phyloP scores from a whole-genome alignment of 2,888 invertebrate genomes.

The Nemapogon koenigi region DNA sequence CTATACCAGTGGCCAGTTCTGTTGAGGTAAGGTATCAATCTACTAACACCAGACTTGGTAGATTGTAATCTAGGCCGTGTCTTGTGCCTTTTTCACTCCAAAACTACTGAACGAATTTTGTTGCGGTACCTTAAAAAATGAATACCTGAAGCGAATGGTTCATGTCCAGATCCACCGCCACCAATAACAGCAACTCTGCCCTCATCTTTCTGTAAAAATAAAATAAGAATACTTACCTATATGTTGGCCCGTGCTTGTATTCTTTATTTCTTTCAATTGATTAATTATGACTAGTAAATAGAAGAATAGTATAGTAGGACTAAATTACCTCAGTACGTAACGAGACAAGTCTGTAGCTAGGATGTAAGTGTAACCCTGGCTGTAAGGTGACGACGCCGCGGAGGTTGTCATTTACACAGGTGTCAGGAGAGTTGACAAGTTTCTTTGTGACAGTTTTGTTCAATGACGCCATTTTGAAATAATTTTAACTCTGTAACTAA shows the following conservation, averaged over 20 bases:
- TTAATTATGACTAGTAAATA: not conserved
- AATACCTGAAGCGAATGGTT: constrained; percentile 68
- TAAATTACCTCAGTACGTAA: constrained; percentile 44
- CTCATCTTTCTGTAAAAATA: constrained; percentile 38
- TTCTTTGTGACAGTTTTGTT: constrained; percentile 44
- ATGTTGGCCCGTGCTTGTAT: no score
- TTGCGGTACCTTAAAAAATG: no score
- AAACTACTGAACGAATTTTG: no score
- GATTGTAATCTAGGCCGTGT: no score
- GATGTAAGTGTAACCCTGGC: constrained; percentile 52
- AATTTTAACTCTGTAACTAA: no score
- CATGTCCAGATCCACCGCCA: constrained; percentile 87
- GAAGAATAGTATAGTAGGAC: not conserved
- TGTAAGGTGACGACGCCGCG: constrained; percentile 60
- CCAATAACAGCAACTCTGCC: constrained; percentile 66
- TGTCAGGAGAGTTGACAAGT: constrained; percentile 51
- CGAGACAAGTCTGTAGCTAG: constrained; percentile 58
- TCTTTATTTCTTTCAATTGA: not conserved
- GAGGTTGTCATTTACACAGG: constrained; percentile 62
- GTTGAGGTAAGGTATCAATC: no score
- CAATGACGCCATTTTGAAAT: constrained; percentile 24
- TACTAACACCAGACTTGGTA: no score
- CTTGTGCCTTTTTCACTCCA: no score
- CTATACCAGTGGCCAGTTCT: no score
- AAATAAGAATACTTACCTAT: not conserved